A percentile compares a stretch with the other conserved stretches of the same genome.
Conservation (phyloP, 1,140 invertebrate genomes). For the Mercenaria mercenaria region DNA sequence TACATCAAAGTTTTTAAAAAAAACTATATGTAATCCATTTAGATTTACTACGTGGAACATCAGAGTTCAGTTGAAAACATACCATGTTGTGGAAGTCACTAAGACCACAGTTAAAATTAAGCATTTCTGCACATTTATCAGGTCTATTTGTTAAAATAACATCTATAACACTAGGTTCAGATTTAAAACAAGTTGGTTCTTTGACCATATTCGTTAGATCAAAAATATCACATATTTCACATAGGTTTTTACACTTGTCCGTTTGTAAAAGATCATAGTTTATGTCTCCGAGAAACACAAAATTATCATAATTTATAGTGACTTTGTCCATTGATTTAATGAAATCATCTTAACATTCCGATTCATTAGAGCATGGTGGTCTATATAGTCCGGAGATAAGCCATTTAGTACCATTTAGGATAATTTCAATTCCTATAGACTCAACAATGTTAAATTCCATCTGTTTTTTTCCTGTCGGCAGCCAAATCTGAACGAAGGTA, state of each 20-base stretch:
- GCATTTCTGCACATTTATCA: too few relatives aligned
- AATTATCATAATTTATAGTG: constrained; percentile 43
- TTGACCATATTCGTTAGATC: constrained; percentile 32
- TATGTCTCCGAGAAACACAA: not conserved
- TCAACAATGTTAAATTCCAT: too few relatives aligned
- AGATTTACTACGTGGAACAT: too few relatives aligned
- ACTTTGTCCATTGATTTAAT: constrained; percentile 16
- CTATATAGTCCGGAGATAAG: constrained; percentile 5
- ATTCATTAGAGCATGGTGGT: not conserved
- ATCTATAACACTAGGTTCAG: constrained; percentile 24
- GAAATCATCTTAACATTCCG: not conserved
- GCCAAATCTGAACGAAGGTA: not conserved
- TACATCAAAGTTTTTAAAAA: too few relatives aligned
- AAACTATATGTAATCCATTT: too few relatives aligned
- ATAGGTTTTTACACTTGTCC: constrained; percentile 22
- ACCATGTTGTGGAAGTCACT: constrained; percentile 42
- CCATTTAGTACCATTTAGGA: constrained; percentile 24
- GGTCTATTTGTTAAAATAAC: constrained; percentile 36
- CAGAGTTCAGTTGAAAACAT: constrained; percentile 22
- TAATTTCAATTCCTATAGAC: too few relatives aligned
- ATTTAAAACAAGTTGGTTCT: not conserved
- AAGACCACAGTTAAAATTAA: constrained; percentile 42
- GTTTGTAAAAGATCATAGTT: not conserved
- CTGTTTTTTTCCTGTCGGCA: constrained; percentile 11
- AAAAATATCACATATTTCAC: constrained; percentile 42